Percentiles rank a stretch among this genome's conserved stretches.
Evolutionary conservation across 2,113 vertebrate species (phyloP).

Genomic region (Platysternon megacephalum): DNA sequence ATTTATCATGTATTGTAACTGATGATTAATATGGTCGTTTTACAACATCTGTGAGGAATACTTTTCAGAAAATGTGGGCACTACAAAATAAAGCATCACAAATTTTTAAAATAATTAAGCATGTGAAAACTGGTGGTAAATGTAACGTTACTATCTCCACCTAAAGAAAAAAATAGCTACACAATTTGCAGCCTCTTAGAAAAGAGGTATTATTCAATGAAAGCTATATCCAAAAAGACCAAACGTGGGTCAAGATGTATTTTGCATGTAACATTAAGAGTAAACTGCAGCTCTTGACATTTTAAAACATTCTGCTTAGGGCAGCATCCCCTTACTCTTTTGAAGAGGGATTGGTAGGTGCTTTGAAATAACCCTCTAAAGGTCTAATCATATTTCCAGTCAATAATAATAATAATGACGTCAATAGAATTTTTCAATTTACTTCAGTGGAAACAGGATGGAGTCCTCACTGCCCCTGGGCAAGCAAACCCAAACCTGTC

Average conservation of each 20-base stretch:
- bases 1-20: background rate
- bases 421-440: constrained; percentile 23
- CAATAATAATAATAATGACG: background rate
- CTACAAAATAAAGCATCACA: constrained; percentile 14
- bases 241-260: background rate
- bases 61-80: background rate
- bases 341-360: constrained; percentile 20
- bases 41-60: background rate
- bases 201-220: constrained; percentile 27
- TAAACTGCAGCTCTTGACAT: background rate
- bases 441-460: background rate
- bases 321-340: constrained; percentile 3
- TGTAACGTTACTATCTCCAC: constrained; percentile 14
- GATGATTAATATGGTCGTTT: background rate
- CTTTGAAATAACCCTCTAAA: constrained; percentile 20
- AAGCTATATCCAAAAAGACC: constrained; percentile 5
- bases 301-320: constrained; percentile 22
- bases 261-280: background rate
- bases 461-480: background rate
- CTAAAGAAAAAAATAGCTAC: constrained; percentile 31
- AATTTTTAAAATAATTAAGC: constrained; percentile 39
- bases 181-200: constrained; percentile 52
- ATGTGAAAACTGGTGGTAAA: background rate
- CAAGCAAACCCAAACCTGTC: background rate
- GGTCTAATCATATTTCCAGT: background rate